A percentile compares a stretch with the other conserved stretches of the same genome.
These are phyloP conservation scores for Amazona finschi DNA, from an alignment of 2,797 vertebrate species.

Conservation along the genomic window DNA sequence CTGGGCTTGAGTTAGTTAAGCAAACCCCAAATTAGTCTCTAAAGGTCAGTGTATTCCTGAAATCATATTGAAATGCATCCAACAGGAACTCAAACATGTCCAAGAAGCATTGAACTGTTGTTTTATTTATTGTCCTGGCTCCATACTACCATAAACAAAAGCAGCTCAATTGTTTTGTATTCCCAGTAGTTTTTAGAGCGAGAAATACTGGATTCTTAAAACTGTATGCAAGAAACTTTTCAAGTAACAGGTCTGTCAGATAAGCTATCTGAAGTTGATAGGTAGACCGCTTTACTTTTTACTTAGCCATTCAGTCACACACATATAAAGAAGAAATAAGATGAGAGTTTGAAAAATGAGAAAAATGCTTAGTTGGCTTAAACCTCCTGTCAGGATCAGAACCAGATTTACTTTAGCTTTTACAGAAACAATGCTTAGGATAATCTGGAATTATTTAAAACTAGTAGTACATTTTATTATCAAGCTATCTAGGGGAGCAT, in stretches of 20 bases:
- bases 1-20: not conserved
- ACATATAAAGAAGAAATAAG: not conserved
- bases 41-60: not conserved
- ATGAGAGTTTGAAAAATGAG: not conserved
- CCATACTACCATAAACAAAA: not conserved
- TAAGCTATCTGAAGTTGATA: not conserved
- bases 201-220: not conserved
- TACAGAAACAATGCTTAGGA: not conserved
- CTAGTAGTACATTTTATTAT: not conserved
- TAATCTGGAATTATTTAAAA: conserved; percentile 26
- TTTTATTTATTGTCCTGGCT: not conserved
- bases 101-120: not conserved
- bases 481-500: not conserved
- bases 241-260: not conserved
- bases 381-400: not conserved
- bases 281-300: not conserved
- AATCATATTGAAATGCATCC: not conserved
- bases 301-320: not conserved
- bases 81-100: conserved; percentile 8
- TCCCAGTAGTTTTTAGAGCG: not conserved
- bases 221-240: not conserved
- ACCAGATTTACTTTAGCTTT: not conserved
- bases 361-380: not conserved
- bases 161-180: not conserved
- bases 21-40: not conserved